Conservation (phyloP, 2,888 invertebrate species). For the Scaptomyza flava region DNA sequence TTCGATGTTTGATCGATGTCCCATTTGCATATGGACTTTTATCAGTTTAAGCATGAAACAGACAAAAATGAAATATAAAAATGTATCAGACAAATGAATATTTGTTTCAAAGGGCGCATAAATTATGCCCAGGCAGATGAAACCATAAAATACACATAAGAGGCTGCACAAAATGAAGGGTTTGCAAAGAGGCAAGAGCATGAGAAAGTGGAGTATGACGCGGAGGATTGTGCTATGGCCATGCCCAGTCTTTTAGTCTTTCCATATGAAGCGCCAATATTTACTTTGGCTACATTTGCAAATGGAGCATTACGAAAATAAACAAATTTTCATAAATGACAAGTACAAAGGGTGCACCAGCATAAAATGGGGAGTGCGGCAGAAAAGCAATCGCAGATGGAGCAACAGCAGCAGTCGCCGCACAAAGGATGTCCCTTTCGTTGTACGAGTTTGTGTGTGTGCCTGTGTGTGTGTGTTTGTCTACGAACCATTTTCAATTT, state of each 20-base stretch:
- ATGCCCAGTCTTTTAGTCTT: conserved; percentile 41
- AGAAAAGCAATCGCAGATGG: conserved; percentile 33
- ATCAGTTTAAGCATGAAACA: background rate
- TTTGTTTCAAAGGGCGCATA: conserved; percentile 65
- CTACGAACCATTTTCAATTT: conserved; percentile 70
- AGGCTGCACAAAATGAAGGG: conserved; percentile 5
- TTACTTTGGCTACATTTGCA: conserved; percentile 81
- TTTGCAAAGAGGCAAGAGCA: background rate
- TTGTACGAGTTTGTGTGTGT: conserved; percentile 29
- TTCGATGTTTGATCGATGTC: too few relatives aligned
- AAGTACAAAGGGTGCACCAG: conserved; percentile 67
- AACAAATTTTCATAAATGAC: conserved; percentile 82
- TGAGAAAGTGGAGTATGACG: background rate
- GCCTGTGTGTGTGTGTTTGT: conserved; percentile 48
- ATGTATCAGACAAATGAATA: conserved; percentile 28
- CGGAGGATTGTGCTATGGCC: conserved; percentile 15
- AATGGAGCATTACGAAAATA: conserved; percentile 80
- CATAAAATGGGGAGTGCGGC: background rate
- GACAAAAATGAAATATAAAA: background rate
- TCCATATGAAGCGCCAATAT: conserved; percentile 73
- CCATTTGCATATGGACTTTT: too few relatives aligned
- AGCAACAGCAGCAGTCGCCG: conserved; percentile 34
- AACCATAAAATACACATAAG: conserved; percentile 56
- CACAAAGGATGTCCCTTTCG: conserved; percentile 66
- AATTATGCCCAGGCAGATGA: conserved; percentile 66